Percentiles rank a stretch among this genome's conserved stretches.
These are phyloP conservation scores for Ceratoteleas bidentatus DNA, from an alignment of 1,140 invertebrate genomes.

Conservation along the genomic window DNA sequence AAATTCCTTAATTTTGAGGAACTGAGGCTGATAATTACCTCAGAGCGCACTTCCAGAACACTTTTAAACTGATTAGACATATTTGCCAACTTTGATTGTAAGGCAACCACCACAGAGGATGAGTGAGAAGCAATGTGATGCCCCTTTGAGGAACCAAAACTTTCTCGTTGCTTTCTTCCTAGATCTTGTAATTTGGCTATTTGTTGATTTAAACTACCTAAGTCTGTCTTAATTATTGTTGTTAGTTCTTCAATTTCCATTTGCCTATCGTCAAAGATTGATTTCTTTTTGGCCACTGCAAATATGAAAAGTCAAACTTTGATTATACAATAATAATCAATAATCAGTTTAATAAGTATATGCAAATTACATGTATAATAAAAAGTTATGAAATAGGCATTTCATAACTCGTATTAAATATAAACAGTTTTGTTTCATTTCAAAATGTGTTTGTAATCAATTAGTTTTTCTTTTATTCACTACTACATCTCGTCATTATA, in stretches of 20 bases:
- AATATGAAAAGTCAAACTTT: conserved; percentile 62
- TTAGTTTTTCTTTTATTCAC: too few species aligned
- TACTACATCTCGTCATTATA: too few species aligned
- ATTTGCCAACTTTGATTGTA: conserved; percentile 97
- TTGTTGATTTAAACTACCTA: conserved; percentile 97
- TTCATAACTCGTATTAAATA: too few species aligned
- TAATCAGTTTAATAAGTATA: too few species aligned
- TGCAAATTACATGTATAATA: too few species aligned
- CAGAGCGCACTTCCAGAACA: conserved; percentile 91
- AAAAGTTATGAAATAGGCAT: too few species aligned
- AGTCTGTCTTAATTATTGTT: conserved; percentile 98
- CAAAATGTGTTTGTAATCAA: too few species aligned
- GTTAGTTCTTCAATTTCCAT: conserved; percentile 98
- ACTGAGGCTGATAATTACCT: conserved; percentile 80
- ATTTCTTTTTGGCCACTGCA: conserved; percentile 97
- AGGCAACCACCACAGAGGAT: conserved; percentile 95
- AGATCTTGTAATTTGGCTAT: conserved; percentile 93
- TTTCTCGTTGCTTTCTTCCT: conserved; percentile 85
- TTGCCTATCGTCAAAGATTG: conserved; percentile 97
- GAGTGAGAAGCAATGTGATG: conserved; percentile 96
- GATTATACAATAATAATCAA: too few species aligned
- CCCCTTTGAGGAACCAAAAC: conserved; percentile 82
- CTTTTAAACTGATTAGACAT: conserved; percentile 98
- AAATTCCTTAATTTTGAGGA: too few species aligned
- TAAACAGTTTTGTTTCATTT: too few species aligned